phyloP scores from a whole-genome alignment of 2,888 invertebrate genomes.

The Spialia ferax region DNA sequence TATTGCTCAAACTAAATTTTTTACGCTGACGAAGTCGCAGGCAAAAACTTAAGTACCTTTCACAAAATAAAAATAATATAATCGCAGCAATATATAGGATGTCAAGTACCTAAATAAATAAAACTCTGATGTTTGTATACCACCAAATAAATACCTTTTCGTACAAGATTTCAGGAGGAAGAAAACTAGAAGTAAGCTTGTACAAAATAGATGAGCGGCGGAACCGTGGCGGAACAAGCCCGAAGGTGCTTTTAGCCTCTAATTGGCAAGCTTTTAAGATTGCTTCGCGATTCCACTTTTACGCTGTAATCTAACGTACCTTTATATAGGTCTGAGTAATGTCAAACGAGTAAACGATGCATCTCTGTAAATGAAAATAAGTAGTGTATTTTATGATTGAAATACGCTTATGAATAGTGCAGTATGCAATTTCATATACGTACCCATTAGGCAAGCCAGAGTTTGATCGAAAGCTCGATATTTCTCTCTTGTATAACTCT shows the following conservation, averaged over 20 bases:
- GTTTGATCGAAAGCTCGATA: no score
- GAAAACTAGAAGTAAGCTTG: slow-evolving; percentile 46
- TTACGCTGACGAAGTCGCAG: no score
- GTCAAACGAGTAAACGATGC: slow-evolving; percentile 3
- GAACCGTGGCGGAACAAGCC: slow-evolving; percentile 75
- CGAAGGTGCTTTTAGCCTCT: slow-evolving; percentile 86
- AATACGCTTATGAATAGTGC: no score
- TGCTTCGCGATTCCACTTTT: slow-evolving; percentile 79
- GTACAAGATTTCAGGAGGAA: slow-evolving; percentile 1
- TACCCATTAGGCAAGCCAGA: no score
- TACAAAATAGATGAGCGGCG: slow-evolving; percentile 84
- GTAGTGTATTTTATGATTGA: not conserved
- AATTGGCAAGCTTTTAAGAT: slow-evolving; percentile 87
- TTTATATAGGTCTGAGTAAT: no score
- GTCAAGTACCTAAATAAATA: not conserved
- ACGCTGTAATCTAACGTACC: slow-evolving; percentile 55
- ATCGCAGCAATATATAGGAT: no score
- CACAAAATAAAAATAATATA: no score
- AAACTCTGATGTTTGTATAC: not conserved
- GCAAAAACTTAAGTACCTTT: no score
- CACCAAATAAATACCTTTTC: not conserved
- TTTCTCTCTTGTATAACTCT: no score
- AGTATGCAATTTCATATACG: no score
- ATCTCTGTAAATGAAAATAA: not conserved
- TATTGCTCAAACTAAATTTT: no score